These are phyloP conservation scores for Microtus oregoni DNA, from an alignment of 2,113 vertebrate genomes.

Conservation along the genomic window DNA sequence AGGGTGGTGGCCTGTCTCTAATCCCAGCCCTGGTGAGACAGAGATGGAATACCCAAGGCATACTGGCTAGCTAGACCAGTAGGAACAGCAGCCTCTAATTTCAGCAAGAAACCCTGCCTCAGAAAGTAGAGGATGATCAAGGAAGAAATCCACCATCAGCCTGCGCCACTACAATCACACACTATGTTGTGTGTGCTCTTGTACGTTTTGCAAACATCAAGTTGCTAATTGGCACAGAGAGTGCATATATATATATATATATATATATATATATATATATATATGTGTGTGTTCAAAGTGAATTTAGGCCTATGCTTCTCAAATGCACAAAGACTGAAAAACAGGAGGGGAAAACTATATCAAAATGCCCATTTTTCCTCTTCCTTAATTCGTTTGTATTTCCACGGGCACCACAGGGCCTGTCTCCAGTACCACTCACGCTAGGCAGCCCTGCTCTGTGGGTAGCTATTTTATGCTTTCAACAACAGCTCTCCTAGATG, in stretches of 20 bases:
- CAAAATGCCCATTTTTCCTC: background rate
- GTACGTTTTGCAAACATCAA: background rate
- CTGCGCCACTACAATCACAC: too few relatives aligned
- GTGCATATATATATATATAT: background rate
- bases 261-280: too few relatives aligned
- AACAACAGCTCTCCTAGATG: slow-evolving; percentile 2
- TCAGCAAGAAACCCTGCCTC: background rate
- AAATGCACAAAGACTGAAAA: slow-evolving; percentile 41
- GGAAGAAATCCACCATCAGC: background rate
- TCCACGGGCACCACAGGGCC: accelerated
- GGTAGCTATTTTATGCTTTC: background rate
- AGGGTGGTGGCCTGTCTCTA: background rate
- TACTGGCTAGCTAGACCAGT: too few relatives aligned
- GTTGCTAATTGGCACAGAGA: background rate
- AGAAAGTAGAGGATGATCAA: background rate
- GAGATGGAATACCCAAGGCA: background rate
- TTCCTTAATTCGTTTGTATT: background rate
- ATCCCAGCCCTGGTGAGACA: background rate
- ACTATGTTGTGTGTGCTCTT: background rate
- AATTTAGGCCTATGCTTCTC: slow-evolving; percentile 37
- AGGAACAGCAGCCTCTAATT: background rate
- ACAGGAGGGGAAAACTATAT: background rate
- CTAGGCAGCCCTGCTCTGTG: background rate
- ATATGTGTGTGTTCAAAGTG: background rate
- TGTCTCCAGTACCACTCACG: accelerated